phyloP scores from a whole-genome alignment of 2,113 vertebrate genomes.

The Aldabrachelys gigantea region DNA sequence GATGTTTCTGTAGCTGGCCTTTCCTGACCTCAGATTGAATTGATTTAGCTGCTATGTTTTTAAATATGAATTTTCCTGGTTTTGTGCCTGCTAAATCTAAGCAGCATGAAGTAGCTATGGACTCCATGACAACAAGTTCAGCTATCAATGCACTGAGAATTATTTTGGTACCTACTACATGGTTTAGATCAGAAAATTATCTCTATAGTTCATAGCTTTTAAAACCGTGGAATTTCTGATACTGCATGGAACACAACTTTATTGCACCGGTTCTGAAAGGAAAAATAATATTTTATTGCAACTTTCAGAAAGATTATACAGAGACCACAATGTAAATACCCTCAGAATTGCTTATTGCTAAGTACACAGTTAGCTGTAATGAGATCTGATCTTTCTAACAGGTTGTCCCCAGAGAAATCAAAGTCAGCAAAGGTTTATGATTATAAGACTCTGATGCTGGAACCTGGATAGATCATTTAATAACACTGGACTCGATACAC shows the following conservation, averaged over 20 bases:
- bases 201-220: not conserved
- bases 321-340: not conserved
- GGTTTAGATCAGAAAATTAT: not conserved
- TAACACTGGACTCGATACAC: not conserved
- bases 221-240: not conserved
- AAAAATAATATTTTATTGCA: not conserved
- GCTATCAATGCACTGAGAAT: not conserved
- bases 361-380: not conserved
- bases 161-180: not conserved
- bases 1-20: not conserved
- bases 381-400: not conserved
- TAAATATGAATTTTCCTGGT: not conserved
- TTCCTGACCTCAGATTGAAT: not conserved
- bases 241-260: not conserved
- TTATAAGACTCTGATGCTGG: not conserved
- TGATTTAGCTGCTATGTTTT: not conserved
- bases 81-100: not conserved
- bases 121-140: not conserved
- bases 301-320: not conserved
- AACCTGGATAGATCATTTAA: not conserved
- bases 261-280: not conserved
- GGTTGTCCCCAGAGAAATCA: not conserved
- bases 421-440: not conserved
- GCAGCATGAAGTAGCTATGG: not conserved
- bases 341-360: not conserved